Conservation (phyloP, 2,113 vertebrate genomes). For the Aldabrachelys gigantea region DNA sequence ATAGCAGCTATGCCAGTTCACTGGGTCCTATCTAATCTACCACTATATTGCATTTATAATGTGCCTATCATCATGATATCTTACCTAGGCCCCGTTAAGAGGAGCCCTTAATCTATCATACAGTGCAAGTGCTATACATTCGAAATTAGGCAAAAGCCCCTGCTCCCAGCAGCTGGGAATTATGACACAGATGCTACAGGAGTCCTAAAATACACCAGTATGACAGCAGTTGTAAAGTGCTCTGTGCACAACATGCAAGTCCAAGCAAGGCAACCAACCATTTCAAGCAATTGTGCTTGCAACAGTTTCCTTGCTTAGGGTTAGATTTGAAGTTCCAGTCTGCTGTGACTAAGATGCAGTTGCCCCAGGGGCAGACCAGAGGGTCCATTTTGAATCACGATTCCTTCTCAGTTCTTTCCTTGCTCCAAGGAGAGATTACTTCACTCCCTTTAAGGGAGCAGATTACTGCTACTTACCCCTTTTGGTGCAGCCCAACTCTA, state of each 20-base stretch:
- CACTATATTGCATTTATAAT: rapidly evolving
- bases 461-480: not conserved
- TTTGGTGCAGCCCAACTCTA: not conserved
- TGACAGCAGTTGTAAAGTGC: not conserved
- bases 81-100: not conserved
- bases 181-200: not conserved
- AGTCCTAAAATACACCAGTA: not conserved
- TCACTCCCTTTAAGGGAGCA: not conserved
- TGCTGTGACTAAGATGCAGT: rapidly evolving
- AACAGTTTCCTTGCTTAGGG: rapidly evolving
- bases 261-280: rapidly evolving
- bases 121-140: not conserved
- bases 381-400: not conserved
- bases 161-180: not conserved
- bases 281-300: rapidly evolving
- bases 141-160: not conserved
- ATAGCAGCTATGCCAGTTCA: not conserved
- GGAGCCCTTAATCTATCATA: not conserved
- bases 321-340: rapidly evolving
- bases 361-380: rapidly evolving
- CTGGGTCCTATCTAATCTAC: not conserved
- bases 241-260: not conserved
- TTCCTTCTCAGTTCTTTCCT: not conserved
- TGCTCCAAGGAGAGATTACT: not conserved
- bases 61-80: not conserved